A percentile compares a stretch with the other conserved stretches of the same genome.
Evolutionary conservation across 2,113 vertebrate species (phyloP).

Genomic region (Oncorhynchus gorbuscha): DNA sequence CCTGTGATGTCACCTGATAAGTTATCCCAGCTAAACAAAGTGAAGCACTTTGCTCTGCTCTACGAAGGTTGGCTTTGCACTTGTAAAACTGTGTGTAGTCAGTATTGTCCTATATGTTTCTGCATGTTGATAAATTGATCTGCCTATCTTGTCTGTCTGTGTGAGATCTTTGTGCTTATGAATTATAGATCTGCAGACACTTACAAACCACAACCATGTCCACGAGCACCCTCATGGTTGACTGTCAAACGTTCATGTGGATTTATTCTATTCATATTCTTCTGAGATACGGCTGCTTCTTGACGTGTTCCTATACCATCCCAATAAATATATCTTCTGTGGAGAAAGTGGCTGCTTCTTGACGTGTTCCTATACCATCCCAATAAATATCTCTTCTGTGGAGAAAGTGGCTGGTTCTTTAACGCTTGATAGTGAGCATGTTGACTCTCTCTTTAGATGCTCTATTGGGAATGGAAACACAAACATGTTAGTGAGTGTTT

Average conservation of each 20-base stretch:
- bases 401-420: constrained; percentile 28
- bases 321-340: constrained; percentile 62
- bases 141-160: not conserved
- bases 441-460: constrained; percentile 19
- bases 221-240: not conserved
- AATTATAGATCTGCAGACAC: not conserved
- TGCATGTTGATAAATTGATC: not conserved
- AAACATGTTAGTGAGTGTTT: not conserved
- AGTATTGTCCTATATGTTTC: not conserved
- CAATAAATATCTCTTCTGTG: constrained; percentile 62
- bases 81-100: not conserved
- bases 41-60: not conserved
- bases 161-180: not conserved
- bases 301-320: constrained; percentile 20
- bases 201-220: not conserved
- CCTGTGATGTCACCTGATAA: not conserved
- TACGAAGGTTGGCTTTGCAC: not conserved
- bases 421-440: no score
- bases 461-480: not conserved
- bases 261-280: constrained; percentile 41
- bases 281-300: not conserved
- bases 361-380: constrained; percentile 20
- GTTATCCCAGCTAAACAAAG: not conserved
- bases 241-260: constrained; percentile 37
- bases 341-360: constrained; percentile 29